phyloP scores from a whole-genome alignment of 2,113 vertebrate species.

The Mastomys coucha region DNA sequence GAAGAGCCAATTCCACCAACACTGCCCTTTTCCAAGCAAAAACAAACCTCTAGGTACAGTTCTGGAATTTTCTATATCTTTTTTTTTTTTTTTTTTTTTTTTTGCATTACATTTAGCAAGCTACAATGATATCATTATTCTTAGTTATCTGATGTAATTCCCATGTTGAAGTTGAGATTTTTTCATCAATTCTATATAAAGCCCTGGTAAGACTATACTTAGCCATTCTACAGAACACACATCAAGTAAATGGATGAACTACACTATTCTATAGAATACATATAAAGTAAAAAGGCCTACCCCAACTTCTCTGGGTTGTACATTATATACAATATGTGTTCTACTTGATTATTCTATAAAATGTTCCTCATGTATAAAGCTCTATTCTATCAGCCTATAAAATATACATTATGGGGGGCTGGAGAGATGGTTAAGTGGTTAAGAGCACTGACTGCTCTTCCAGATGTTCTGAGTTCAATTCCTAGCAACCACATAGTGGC shows the following conservation, averaged over 20 bases:
- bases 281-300: too few relatives aligned
- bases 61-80: constrained; percentile 60
- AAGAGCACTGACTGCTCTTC: too few relatives aligned
- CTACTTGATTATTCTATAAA: not conserved
- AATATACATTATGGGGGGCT: not conserved
- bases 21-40: constrained; percentile 28
- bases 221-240: constrained; percentile 42
- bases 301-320: not conserved
- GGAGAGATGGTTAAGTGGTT: too few relatives aligned
- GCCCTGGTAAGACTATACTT: constrained; percentile 59
- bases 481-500: too few relatives aligned
- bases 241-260: constrained; percentile 61
- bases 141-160: not conserved
- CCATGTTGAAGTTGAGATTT: constrained; percentile 69
- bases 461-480: too few relatives aligned
- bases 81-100: constrained; percentile 46
- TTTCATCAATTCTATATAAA: constrained; percentile 52
- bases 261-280: not conserved
- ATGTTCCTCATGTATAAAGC: not conserved
- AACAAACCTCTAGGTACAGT: constrained; percentile 27
- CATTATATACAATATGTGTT: not conserved
- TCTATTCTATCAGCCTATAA: not conserved
- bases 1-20: not conserved
- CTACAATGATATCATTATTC: constrained; percentile 64
- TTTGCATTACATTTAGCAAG: constrained; percentile 69